Evolutionary conservation across 2,797 vertebrate genomes (phyloP).

Genomic region (Gallirallus australis): DNA sequence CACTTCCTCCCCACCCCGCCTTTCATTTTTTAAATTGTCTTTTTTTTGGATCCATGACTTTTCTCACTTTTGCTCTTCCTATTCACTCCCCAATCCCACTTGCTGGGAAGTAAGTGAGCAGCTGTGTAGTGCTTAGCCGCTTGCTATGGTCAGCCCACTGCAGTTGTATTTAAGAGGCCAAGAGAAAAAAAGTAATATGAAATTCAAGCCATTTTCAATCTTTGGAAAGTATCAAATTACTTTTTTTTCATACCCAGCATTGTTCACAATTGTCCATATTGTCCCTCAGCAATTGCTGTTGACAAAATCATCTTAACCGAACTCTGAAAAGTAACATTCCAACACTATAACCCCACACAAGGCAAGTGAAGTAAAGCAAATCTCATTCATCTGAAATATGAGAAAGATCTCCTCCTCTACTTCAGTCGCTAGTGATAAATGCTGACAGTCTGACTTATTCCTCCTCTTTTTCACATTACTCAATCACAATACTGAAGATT

Average conservation of each 20-base stretch:
- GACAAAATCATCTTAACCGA: not conserved
- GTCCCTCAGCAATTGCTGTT: not conserved
- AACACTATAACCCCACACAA: not conserved
- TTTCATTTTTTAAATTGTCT: not conserved
- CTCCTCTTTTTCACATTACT: not conserved
- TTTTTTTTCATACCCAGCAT: not conserved
- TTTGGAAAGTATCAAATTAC: not conserved
- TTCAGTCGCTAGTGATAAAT: not conserved
- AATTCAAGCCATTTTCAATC: not conserved
- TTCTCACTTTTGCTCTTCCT: not conserved
- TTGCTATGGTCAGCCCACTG: not conserved
- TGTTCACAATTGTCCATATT: not conserved
- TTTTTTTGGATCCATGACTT: not conserved
- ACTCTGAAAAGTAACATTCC: not conserved
- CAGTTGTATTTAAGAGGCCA: not conserved
- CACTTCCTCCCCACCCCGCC: not conserved
- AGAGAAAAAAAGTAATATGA: not conserved
- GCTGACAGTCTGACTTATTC: not conserved
- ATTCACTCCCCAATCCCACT: not conserved
- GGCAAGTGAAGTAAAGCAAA: not conserved
- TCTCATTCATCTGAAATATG: not conserved
- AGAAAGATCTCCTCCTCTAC: not conserved
- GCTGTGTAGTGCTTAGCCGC: not conserved
- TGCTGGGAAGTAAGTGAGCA: fast-evolving
- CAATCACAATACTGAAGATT: not conserved